Conservation (phyloP, 2,113 vertebrate species). For the Phalacrocorax brasilianus region DNA sequence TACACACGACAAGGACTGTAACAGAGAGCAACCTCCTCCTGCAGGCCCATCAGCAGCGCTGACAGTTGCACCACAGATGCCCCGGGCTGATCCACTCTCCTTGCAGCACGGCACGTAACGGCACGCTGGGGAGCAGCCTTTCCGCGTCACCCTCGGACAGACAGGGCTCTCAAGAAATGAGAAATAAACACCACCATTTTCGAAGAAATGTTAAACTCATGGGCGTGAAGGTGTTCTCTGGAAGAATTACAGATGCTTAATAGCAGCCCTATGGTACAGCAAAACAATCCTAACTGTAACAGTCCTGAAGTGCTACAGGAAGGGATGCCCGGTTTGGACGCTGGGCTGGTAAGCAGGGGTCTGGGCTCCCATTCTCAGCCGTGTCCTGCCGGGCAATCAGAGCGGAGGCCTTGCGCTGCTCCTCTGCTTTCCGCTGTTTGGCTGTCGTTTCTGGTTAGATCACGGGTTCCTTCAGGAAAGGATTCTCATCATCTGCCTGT, state of each 20-base stretch:
- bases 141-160: neutral
- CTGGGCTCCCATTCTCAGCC: neutral
- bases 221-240: neutral
- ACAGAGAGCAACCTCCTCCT: neutral
- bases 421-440: neutral
- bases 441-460: neutral
- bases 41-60: neutral
- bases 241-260: neutral
- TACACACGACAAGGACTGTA: neutral
- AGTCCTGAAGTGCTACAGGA: neutral
- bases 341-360: neutral
- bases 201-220: accelerated
- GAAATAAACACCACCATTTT: neutral
- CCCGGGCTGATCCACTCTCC: neutral
- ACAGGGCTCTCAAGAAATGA: neutral
- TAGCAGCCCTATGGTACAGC: neutral
- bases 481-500: neutral
- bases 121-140: neutral
- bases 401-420: neutral
- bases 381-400: accelerated
- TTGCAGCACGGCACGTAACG: neutral
- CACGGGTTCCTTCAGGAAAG: neutral
- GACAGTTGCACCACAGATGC: neutral
- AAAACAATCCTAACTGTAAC: neutral
- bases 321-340: neutral